A percentile compares a stretch with the other conserved stretches of the same genome.
These are phyloP conservation scores for Saccostrea cuccullata DNA, from an alignment of 1,140 invertebrate genomes.

Conservation along the genomic window DNA sequence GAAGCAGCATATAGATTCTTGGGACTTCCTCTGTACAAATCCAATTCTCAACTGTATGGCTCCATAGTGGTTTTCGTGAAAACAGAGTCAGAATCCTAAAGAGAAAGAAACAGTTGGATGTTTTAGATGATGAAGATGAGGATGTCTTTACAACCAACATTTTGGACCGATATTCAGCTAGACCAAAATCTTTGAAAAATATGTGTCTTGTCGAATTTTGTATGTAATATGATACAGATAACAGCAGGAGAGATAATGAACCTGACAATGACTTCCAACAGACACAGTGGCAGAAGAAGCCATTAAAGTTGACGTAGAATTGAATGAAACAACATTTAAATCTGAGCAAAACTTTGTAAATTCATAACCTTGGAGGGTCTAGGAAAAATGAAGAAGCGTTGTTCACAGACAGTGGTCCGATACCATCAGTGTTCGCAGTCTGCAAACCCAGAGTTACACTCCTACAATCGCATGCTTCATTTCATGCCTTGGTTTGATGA, in stretches of 20 bases:
- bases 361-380: background rate
- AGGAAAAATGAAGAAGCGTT: constrained; percentile 48
- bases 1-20: constrained; percentile 49
- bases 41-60: constrained; percentile 44
- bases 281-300: background rate
- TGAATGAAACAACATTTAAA: background rate
- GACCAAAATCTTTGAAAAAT: constrained; percentile 37
- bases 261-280: constrained; percentile 28
- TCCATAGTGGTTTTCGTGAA: constrained; percentile 48
- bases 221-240: constrained; percentile 39
- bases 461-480: constrained; percentile 50
- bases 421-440: constrained; percentile 33
- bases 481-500: constrained; percentile 52
- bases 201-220: constrained; percentile 51
- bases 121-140: constrained; percentile 54
- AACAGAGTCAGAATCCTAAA: constrained; percentile 51
- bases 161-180: constrained; percentile 47
- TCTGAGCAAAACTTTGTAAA: background rate
- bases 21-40: constrained; percentile 42
- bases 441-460: constrained; percentile 46
- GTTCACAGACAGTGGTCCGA: constrained; percentile 10
- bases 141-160: constrained; percentile 46
- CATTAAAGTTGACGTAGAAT: background rate
- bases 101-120: constrained; percentile 36
- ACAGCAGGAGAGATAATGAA: background rate